Evolutionary conservation across 2,888 invertebrate species (phyloP).

Genomic region (Nysson spinosus): DNA sequence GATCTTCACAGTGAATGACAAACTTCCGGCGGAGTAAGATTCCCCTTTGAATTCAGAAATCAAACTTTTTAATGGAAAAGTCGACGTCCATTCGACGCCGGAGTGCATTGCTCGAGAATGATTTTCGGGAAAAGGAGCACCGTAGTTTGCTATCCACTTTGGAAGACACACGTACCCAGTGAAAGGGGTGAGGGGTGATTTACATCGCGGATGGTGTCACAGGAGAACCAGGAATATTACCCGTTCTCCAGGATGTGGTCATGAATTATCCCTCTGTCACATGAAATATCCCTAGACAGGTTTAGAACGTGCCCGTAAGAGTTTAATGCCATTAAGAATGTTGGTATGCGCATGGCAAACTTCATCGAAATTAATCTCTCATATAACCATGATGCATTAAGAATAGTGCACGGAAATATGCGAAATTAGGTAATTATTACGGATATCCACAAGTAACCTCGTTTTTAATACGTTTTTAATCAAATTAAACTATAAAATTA

Average conservation of each 20-base stretch:
- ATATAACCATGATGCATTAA: too few species aligned
- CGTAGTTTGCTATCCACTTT: constrained; percentile 46
- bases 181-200: constrained; percentile 28
- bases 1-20: constrained; percentile 17
- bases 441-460: too few species aligned
- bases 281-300: constrained; percentile 51
- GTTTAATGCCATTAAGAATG: constrained; percentile 46
- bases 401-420: too few species aligned
- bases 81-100: background rate
- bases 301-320: constrained; percentile 37
- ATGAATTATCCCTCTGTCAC: constrained; percentile 50
- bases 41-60: constrained; percentile 36
- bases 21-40: constrained; percentile 24
- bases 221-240: constrained; percentile 54
- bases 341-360: constrained; percentile 9
- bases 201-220: constrained; percentile 45
- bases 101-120: constrained; percentile 27
- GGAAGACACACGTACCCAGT: background rate
- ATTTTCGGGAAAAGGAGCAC: constrained; percentile 45
- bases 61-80: constrained; percentile 58
- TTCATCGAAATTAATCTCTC: constrained; percentile 21
- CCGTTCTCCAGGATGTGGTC: constrained; percentile 49
- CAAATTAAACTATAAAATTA: too few species aligned
- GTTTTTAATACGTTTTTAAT: too few species aligned
- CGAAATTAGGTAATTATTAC: too few species aligned